Evolutionary conservation across 2,888 invertebrate genomes (phyloP), one percentile per base, ranked within the genome.

Genomic region (Apamea sordens): DNA sequence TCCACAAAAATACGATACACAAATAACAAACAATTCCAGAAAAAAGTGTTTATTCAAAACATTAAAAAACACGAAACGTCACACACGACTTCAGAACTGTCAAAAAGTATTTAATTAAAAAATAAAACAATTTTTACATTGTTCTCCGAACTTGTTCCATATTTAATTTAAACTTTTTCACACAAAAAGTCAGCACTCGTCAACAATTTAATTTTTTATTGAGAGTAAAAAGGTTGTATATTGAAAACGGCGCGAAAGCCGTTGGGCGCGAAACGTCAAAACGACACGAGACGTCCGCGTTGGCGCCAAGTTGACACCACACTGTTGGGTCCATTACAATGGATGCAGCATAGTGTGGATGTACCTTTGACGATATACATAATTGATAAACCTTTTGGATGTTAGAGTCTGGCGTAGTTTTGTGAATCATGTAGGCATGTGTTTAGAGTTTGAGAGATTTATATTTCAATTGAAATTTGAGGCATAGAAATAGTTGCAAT

Each of bases 251-350:
- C 89, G 86, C 89, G 90, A 90, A 86, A 84, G 76, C 71, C 72
- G 86, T 87, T 85, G 86, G 89, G 87, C 89, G 90, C 82, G 80
- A 88, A 88, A 86, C 86, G 88, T 88, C 87, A 88, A 91, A 91
- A 88, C 88, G 89, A 88, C 89, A 91, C 84, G 89, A 84, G 82
- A 90, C 93, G 93, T 91, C 91, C 91, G 90, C 70, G 85, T 73
- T 81, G 87, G 87, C 88, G 91, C 85, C 88, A 77, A 83, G 91
- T 90, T 93, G 90, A 90, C 92, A 92, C 91, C 89, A 89, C 77
- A 93, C 93, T 93, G 90, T 86, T 80, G 88, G 83, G 86, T 73
- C 72, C 80, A 82, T 83, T 82, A 88, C 87, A 87, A 86, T 88
- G 84, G 83, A 79, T 85, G 86, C 89, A 86, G 85, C 74, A 71